Percentiles rank a stretch among this genome's conserved stretches.
Evolutionary conservation across 2,888 invertebrate species (phyloP).

Genomic region (Tolmerus cingulatus): DNA sequence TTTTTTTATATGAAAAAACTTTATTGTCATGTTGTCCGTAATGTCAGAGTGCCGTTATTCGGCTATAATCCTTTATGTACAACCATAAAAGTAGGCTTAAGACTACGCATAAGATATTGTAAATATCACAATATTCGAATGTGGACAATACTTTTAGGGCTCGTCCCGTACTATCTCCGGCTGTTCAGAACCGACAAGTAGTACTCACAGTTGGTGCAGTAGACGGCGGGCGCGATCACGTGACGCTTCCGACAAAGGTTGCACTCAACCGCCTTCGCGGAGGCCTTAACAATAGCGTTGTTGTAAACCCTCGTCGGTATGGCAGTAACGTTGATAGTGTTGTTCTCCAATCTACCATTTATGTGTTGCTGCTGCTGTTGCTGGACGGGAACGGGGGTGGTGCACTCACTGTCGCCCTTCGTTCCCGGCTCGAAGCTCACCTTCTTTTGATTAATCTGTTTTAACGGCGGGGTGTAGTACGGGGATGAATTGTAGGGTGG

Average conservation of each 20-base stretch:
- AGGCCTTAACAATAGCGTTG: constrained; percentile 64
- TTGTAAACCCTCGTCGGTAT: constrained; percentile 64
- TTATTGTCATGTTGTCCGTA: constrained; percentile 11
- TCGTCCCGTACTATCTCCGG: constrained; percentile 55
- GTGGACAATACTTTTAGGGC: constrained; percentile 5
- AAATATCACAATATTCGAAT: constrained; percentile 50
- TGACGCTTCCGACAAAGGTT: constrained; percentile 88
- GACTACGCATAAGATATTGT: constrained; percentile 48
- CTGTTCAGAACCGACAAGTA: constrained; percentile 76
- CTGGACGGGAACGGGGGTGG: constrained; percentile 51
- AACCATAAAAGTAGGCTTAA: constrained; percentile 56
- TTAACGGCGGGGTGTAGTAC: constrained; percentile 72
- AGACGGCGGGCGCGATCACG: constrained; percentile 78
- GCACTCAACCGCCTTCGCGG: constrained; percentile 74
- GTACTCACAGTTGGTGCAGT: constrained; percentile 91
- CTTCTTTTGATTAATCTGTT: constrained; percentile 71
- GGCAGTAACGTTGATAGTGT: constrained; percentile 57
- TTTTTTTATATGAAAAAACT: constrained; percentile 6
- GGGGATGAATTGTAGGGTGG: constrained; percentile 64
- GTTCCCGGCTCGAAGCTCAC: constrained; percentile 79
- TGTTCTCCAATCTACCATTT: constrained; percentile 31
- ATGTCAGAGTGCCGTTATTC: constrained; percentile 53
- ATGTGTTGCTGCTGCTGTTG: constrained; percentile 35
- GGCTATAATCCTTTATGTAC: constrained; percentile 56
- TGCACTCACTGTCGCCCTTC: constrained; percentile 69